Evolutionary conservation across 1,140 invertebrate species (phyloP).

Genomic region (Solen grandis): DNA sequence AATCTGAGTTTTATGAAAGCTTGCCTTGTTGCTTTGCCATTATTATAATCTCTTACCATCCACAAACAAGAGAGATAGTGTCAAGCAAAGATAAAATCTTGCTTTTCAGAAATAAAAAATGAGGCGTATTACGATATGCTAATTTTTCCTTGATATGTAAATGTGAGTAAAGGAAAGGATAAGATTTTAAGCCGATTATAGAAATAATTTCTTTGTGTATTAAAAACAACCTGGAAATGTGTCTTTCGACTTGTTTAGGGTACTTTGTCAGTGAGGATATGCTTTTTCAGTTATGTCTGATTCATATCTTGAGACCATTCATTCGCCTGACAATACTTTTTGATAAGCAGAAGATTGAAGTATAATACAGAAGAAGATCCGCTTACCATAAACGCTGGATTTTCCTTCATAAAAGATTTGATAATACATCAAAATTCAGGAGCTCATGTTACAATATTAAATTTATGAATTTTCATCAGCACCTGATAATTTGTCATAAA

Average conservation of each 20-base stretch:
- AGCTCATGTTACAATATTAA: slow-evolving; percentile 1
- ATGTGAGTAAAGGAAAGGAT: slow-evolving; percentile 31
- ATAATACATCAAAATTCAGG: slow-evolving; percentile 5
- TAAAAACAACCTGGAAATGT: slow-evolving; percentile 26
- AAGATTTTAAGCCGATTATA: slow-evolving; percentile 50
- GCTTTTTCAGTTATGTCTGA: slow-evolving; percentile 5
- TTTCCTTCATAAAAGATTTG: slow-evolving; percentile 23
- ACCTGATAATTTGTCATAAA: too few relatives aligned
- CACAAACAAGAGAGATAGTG: slow-evolving; percentile 37
- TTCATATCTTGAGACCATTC: neutral
- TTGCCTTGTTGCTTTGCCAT: slow-evolving; percentile 53
- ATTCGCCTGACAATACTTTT: neutral
- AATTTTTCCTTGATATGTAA: slow-evolving; percentile 52
- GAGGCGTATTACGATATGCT: slow-evolving; percentile 57
- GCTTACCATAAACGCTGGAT: slow-evolving; percentile 22
- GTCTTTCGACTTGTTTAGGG: neutral
- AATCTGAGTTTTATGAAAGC: slow-evolving; percentile 53
- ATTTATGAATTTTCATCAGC: too few relatives aligned
- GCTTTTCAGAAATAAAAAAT: slow-evolving; percentile 45
- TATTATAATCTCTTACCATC: slow-evolving; percentile 39
- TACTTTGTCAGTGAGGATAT: slow-evolving; percentile 43
- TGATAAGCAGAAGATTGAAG: slow-evolving; percentile 6
- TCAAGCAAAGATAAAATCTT: slow-evolving; percentile 29
- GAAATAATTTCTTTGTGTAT: slow-evolving; percentile 48
- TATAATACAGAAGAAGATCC: slow-evolving; percentile 26